Evolutionary conservation across 2,888 invertebrate genomes (phyloP).

Genomic region (Hypolimnas misippus): DNA sequence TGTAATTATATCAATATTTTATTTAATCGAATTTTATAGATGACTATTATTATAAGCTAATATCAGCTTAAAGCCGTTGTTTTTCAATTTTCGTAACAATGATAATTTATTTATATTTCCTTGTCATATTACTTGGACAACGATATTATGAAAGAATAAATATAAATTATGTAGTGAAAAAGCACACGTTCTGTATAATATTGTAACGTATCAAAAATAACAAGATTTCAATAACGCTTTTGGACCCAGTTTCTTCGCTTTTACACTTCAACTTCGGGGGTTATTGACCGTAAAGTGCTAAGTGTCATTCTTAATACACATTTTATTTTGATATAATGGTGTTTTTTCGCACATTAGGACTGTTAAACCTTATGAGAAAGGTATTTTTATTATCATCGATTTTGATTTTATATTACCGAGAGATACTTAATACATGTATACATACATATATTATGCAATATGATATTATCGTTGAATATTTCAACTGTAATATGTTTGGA

Average conservation of each 20-base stretch:
- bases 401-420: constrained; percentile 20
- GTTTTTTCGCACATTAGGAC: constrained; percentile 56
- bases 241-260: constrained; percentile 56
- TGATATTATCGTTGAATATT: neutral
- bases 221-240: constrained; percentile 26
- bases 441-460: neutral
- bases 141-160: neutral
- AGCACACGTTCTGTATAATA: constrained; percentile 16
- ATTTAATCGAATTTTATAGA: too few species aligned
- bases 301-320: constrained; percentile 64
- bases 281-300: constrained; percentile 62
- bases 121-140: too few species aligned
- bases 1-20: too few species aligned
- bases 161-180: neutral
- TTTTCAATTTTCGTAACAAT: too few species aligned
- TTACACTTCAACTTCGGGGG: constrained; percentile 50
- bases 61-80: too few species aligned
- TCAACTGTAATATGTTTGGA: neutral
- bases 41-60: too few species aligned
- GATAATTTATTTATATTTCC: too few species aligned
- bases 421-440: constrained; percentile 12
- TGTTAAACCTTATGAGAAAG: constrained; percentile 35
- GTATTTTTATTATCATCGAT: constrained; percentile 33
- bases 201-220: constrained; percentile 27
- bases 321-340: constrained; percentile 65